phyloP scores from a whole-genome alignment of 37 sponge, comb jelly and placozoan species.

The Geodia barretti region DNA sequence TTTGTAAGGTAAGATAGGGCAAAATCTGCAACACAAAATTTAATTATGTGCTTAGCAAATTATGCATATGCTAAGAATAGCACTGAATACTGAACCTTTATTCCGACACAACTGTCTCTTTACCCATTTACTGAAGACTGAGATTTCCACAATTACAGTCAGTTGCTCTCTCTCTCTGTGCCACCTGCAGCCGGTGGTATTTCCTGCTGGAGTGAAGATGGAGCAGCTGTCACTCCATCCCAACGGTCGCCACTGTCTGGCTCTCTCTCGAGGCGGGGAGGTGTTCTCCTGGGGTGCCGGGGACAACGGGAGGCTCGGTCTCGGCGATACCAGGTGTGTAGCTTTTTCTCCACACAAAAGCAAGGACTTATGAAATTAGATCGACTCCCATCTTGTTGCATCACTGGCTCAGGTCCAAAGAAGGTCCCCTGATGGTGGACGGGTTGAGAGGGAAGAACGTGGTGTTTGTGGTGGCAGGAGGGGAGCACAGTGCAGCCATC shows the following conservation, averaged over 20 bases:
- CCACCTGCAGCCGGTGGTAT: conserved; percentile 36
- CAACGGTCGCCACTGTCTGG: conserved; percentile 84
- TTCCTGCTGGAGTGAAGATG: conserved; percentile 48
- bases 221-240: conserved; percentile 51
- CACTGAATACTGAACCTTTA: too few species aligned
- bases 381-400: too few species aligned
- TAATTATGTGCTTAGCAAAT: too few species aligned
- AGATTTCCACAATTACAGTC: too few species aligned
- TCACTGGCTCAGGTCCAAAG: conserved; percentile 52
- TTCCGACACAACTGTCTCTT: too few species aligned
- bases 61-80: too few species aligned
- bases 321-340: conserved; percentile 72
- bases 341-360: too few species aligned
- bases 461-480: conserved; percentile 75
- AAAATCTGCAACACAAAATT: too few species aligned
- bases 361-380: too few species aligned
- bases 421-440: conserved; percentile 38
- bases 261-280: conserved; percentile 66
- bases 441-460: conserved; percentile 60
- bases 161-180: too few species aligned
- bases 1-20: background rate
- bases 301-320: conserved; percentile 87
- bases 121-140: too few species aligned
- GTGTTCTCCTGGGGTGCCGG: conserved; percentile 95
- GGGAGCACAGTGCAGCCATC: conserved; percentile 84